These are phyloP conservation scores for Cairina moschata DNA, from an alignment of 2,113 vertebrate species.

Conservation along the genomic window DNA sequence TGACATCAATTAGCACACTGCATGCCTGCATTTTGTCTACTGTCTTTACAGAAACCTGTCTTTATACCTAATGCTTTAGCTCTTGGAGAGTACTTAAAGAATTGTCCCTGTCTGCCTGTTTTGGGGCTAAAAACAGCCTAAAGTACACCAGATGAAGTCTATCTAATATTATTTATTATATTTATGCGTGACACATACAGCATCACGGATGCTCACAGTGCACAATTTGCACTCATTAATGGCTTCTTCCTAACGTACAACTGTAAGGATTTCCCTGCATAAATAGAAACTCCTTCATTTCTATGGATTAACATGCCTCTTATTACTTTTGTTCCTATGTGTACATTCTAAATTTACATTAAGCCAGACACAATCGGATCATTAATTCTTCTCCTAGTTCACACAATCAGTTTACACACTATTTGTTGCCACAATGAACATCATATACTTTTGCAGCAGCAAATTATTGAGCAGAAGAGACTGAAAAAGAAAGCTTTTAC, in stretches of 20 bases:
- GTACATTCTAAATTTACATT: background rate
- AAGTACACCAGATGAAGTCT: background rate
- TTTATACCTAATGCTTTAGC: background rate
- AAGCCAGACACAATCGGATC: background rate
- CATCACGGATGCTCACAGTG: background rate
- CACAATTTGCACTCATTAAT: background rate
- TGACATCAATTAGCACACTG: background rate
- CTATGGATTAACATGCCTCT: background rate
- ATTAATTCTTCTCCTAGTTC: background rate
- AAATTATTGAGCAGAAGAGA: background rate
- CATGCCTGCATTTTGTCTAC: background rate
- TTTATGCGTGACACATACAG: background rate
- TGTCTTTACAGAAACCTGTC: background rate
- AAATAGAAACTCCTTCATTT: background rate
- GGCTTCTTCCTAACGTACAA: background rate
- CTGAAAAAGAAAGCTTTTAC: background rate
- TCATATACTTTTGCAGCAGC: background rate
- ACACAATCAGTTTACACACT: background rate
- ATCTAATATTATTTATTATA: background rate
- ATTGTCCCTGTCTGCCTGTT: background rate
- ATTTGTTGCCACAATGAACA: background rate
- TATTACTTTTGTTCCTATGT: background rate
- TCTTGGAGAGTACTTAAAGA: background rate
- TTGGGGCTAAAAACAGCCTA: background rate
- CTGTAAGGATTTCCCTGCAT: background rate